Evolutionary conservation across 2,113 vertebrate species (phyloP).

Genomic region (Uria lomvia): DNA sequence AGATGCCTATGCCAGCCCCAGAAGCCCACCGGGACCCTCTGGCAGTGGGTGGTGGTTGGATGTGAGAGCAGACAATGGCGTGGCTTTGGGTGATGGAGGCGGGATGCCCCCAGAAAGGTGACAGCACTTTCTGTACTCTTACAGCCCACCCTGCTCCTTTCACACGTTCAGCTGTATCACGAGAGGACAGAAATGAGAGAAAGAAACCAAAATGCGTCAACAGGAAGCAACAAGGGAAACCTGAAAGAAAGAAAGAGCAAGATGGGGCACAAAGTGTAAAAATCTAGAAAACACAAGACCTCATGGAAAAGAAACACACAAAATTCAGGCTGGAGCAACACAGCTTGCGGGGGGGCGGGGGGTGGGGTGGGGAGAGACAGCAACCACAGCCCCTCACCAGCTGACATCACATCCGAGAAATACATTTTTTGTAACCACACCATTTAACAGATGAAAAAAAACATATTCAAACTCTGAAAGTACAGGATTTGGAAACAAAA

Average conservation of each 20-base stretch:
- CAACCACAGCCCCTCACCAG: background rate
- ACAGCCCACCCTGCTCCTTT: background rate
- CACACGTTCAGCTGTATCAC: accelerated
- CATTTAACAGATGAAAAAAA: background rate
- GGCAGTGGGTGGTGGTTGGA: background rate
- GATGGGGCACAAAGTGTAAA: background rate
- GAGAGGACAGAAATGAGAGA: background rate
- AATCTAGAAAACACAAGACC: background rate
- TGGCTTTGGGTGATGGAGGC: background rate
- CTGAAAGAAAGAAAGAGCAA: background rate
- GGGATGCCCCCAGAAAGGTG: background rate
- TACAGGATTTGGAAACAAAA: background rate
- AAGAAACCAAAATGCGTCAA: background rate
- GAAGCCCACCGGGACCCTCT: background rate
- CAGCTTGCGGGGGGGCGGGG: too few species aligned
- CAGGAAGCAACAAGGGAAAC: background rate
- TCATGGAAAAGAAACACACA: background rate
- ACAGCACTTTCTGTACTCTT: background rate
- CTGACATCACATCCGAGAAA: background rate
- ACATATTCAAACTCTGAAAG: background rate
- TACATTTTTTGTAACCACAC: background rate
- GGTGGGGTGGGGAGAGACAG: accelerated
- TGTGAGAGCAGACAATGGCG: background rate
- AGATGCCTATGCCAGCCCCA: background rate
- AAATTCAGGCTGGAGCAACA: background rate